phyloP scores from a whole-genome alignment of 2,888 invertebrate genomes.

The Drosophila vallismaia region DNA sequence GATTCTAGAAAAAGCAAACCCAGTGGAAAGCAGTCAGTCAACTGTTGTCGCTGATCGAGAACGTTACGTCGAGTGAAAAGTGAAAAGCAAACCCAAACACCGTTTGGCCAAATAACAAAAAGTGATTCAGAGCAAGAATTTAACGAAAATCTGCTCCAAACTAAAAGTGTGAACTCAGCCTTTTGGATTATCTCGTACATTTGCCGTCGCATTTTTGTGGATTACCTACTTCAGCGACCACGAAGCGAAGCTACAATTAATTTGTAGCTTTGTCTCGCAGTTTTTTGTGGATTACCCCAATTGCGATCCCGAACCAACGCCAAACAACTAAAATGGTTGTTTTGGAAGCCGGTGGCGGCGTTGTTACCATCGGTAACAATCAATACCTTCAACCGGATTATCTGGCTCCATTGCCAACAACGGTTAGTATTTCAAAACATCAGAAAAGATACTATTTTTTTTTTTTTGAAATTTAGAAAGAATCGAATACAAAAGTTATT shows the following conservation, averaged over 20 bases:
- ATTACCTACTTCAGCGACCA: slow-evolving; percentile 24
- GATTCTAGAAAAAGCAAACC: slow-evolving; percentile 7
- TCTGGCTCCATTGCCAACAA: slow-evolving; percentile 95
- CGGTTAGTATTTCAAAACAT: slow-evolving; percentile 88
- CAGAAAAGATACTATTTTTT: neutral
- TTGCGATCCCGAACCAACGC: slow-evolving; percentile 5
- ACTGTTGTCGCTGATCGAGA: slow-evolving; percentile 25
- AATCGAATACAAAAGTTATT: neutral
- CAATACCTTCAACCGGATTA: slow-evolving; percentile 99
- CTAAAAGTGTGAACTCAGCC: slow-evolving; percentile 33
- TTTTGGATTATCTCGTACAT: slow-evolving; percentile 39
- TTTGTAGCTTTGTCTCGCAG: slow-evolving; percentile 21
- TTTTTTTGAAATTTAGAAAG: neutral
- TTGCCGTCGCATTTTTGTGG: slow-evolving; percentile 67
- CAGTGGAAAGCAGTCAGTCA: slow-evolving; percentile 19
- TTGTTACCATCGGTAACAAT: slow-evolving; percentile 94
- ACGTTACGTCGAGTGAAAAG: slow-evolving; percentile 37
- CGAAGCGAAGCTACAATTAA: slow-evolving; percentile 11
- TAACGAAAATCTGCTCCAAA: slow-evolving; percentile 20
- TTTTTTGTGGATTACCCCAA: slow-evolving; percentile 53
- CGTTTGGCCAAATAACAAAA: slow-evolving; percentile 34
- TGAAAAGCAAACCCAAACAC: slow-evolving; percentile 38
- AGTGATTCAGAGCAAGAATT: slow-evolving; percentile 15
- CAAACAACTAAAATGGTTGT: slow-evolving; percentile 88
- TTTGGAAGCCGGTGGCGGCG: slow-evolving; percentile 94